A percentile compares a stretch with the other conserved stretches of the same genome.
These are phyloP conservation scores for Hemichromis elongatus DNA, from an alignment of 2,113 vertebrate genomes.

Conservation along the genomic window DNA sequence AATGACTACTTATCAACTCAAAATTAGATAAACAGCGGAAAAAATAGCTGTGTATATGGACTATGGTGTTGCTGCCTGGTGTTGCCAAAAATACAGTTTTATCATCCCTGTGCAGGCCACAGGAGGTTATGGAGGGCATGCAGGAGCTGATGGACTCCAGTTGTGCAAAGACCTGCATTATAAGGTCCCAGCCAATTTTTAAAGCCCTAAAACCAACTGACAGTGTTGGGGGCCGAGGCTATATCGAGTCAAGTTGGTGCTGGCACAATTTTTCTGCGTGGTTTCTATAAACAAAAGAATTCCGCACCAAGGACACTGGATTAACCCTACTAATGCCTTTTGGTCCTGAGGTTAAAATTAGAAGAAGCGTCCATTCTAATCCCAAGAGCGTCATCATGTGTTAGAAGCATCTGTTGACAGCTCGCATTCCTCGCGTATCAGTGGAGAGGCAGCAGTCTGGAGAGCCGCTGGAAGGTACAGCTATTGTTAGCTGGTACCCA, in stretches of 20 bases:
- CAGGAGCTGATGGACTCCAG: neutral
- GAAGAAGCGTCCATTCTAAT: conserved; percentile 82
- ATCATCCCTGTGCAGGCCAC: conserved; percentile 8
- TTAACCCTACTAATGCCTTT: conserved; percentile 79
- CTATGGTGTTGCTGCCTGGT: neutral
- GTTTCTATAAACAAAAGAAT: conserved; percentile 75
- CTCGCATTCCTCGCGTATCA: conserved; percentile 89
- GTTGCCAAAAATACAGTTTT: conserved; percentile 42
- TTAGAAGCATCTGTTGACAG: conserved; percentile 96
- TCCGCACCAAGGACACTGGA: conserved; percentile 76
- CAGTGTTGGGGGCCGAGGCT: conserved; percentile 6
- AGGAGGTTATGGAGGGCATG: neutral
- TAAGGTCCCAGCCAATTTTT: conserved; percentile 12
- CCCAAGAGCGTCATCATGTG: conserved; percentile 85
- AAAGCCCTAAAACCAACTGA: conserved; percentile 44
- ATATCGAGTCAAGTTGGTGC: conserved; percentile 43
- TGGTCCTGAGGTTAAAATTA: conserved; percentile 87
- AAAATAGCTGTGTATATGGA: neutral
- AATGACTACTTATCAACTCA: neutral
- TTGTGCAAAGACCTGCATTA: conserved; percentile 23
- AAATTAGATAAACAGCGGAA: conserved; percentile 9
- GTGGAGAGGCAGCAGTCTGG: conserved; percentile 80
- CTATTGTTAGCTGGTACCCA: conserved; percentile 80
- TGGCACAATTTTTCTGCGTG: conserved; percentile 37
- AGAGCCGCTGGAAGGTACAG: conserved; percentile 62